A percentile compares a stretch with the other conserved stretches of the same genome.
phyloP scores from a whole-genome alignment of 2,888 invertebrate genomes.

The Rhagonycha lutea region DNA sequence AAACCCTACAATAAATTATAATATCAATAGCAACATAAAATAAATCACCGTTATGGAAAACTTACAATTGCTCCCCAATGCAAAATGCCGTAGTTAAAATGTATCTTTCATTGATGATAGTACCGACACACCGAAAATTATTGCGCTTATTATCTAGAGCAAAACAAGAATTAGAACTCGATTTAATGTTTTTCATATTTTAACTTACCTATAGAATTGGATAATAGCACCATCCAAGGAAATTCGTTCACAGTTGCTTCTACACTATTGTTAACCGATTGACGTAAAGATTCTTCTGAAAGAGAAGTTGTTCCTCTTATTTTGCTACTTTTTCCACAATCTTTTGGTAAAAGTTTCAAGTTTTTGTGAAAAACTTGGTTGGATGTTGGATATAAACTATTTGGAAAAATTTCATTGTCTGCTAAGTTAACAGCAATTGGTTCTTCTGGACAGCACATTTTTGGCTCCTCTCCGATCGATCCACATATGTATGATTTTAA shows the following conservation, averaged over 20 bases:
- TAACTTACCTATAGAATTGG: conserved; percentile 53
- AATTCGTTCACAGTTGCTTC: conserved; percentile 65
- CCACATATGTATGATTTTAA: neutral
- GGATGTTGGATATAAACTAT: neutral
- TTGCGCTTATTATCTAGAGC: neutral
- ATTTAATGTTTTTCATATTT: neutral
- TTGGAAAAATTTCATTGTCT: neutral
- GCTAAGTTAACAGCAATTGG: neutral
- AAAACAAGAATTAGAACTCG: neutral
- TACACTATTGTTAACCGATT: conserved; percentile 54
- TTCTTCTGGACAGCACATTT: conserved; percentile 3
- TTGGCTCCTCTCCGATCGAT: neutral
- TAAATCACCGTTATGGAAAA: conserved; percentile 39
- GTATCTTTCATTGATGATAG: conserved; percentile 59
- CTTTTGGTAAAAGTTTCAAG: neutral
- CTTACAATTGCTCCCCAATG: conserved; percentile 46
- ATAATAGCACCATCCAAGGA: conserved; percentile 77
- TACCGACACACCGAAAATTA: conserved; percentile 56
- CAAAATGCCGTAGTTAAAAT: conserved; percentile 66
- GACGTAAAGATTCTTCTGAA: conserved; percentile 4
- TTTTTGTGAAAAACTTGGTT: neutral
- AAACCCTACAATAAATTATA: conserved; percentile 50
- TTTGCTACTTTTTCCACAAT: neutral
- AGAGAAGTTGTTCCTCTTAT: neutral
- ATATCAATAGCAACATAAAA: neutral